A percentile compares a stretch with the other conserved stretches of the same genome.
phyloP scores from a whole-genome alignment of 2,113 vertebrate genomes.

The Equus przewalskii region DNA sequence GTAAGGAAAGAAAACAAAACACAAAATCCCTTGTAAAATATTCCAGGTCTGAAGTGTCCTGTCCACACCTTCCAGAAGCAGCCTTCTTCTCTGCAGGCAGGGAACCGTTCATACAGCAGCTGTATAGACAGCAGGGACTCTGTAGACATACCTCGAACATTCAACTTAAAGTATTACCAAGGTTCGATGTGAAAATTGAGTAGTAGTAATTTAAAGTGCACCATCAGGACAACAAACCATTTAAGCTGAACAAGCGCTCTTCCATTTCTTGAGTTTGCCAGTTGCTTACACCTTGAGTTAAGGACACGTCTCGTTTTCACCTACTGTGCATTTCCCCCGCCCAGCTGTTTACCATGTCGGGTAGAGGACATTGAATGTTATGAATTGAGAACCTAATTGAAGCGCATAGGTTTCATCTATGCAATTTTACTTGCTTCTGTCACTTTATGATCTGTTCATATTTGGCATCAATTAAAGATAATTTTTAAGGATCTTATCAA shows the following conservation, averaged over 20 bases:
- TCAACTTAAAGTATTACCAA: slow-evolving; percentile 72
- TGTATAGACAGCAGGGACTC: slow-evolving; percentile 76
- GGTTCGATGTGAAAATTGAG: slow-evolving; percentile 77
- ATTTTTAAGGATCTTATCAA: slow-evolving; percentile 93
- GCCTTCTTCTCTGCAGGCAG: slow-evolving; percentile 77
- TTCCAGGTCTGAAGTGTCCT: slow-evolving; percentile 23
- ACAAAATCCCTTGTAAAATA: slow-evolving; percentile 4
- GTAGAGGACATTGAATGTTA: slow-evolving; percentile 86
- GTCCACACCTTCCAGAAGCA: slow-evolving; percentile 7
- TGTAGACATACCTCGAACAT: slow-evolving; percentile 84
- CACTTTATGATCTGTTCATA: slow-evolving; percentile 95
- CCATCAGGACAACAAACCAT: slow-evolving; percentile 89
- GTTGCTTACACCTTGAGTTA: slow-evolving; percentile 83
- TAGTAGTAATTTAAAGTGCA: slow-evolving; percentile 83
- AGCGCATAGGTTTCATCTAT: slow-evolving; percentile 96
- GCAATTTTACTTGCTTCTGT: slow-evolving; percentile 94
- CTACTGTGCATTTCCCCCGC: slow-evolving; percentile 80
- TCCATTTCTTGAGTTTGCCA: slow-evolving; percentile 82
- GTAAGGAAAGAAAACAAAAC: neutral
- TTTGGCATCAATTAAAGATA: slow-evolving; percentile 95
- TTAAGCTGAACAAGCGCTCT: slow-evolving; percentile 84
- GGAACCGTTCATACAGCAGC: slow-evolving; percentile 75
- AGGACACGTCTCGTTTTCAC: slow-evolving; percentile 83
- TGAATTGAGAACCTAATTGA: slow-evolving; percentile 89
- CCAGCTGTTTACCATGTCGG: slow-evolving; percentile 82